Conservation (phyloP, 1,140 invertebrate genomes). For the Galleria mellonella region DNA sequence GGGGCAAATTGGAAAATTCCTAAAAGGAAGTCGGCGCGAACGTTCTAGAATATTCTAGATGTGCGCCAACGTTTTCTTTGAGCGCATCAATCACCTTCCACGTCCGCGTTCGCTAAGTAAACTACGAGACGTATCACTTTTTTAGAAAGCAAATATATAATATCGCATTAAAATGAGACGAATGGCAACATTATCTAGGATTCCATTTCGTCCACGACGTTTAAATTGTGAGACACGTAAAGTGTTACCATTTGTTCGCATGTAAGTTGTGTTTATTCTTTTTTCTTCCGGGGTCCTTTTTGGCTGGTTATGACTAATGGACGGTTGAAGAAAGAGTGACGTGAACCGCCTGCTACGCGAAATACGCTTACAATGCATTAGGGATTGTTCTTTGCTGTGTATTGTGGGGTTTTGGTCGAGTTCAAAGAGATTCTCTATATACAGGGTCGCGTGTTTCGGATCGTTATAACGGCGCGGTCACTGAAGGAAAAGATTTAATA, state of each 20-base stretch:
- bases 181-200: slow-evolving; percentile 59
- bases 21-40: slow-evolving; percentile 8
- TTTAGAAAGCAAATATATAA: slow-evolving; percentile 30
- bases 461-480: too few species aligned
- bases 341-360: slow-evolving; percentile 26
- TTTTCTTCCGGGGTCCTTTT: slow-evolving; percentile 42
- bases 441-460: too few species aligned
- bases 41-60: slow-evolving; percentile 18
- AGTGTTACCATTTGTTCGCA: slow-evolving; percentile 65
- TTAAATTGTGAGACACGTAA: slow-evolving; percentile 67
- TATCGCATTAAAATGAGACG: slow-evolving; percentile 50
- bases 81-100: slow-evolving; percentile 3
- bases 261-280: slow-evolving; percentile 63
- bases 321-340: slow-evolving; percentile 35
- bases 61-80: too few species aligned
- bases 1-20: slow-evolving; percentile 32
- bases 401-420: slow-evolving; percentile 21
- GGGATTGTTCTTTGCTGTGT: slow-evolving; percentile 23
- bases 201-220: slow-evolving; percentile 52
- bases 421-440: too few species aligned
- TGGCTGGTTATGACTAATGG: slow-evolving; percentile 56
- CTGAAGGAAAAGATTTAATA: too few species aligned
- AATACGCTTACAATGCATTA: slow-evolving; percentile 41
- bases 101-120: slow-evolving; percentile 10
- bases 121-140: slow-evolving; percentile 12